Percentiles rank a stretch among this genome's conserved stretches.
Evolutionary conservation across 2,888 invertebrate genomes (phyloP).

Genomic region (Rhopalosiphum nymphaeae): DNA sequence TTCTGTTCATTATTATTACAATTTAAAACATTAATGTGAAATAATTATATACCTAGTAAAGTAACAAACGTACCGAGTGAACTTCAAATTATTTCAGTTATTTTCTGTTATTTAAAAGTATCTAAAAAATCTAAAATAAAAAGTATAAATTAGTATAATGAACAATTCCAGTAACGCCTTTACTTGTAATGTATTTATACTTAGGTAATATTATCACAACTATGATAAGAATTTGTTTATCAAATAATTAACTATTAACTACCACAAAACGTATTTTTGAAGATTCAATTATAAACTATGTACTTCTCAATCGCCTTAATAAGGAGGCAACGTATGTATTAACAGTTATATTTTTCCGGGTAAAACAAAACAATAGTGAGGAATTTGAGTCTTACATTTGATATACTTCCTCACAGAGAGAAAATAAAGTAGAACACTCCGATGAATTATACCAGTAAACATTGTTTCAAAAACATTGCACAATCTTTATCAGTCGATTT

Average conservation of each 20-base stretch:
- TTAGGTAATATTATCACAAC: background rate
- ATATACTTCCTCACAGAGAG: background rate
- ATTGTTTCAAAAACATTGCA: conserved; percentile 59
- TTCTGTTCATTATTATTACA: background rate
- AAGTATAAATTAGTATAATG: too few relatives aligned
- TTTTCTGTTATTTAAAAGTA: background rate
- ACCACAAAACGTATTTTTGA: background rate
- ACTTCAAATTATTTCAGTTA: background rate
- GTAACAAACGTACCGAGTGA: rapidly evolving
- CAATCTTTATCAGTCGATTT: conserved; percentile 57
- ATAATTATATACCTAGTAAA: background rate
- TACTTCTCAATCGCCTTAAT: background rate
- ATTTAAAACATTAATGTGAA: background rate
- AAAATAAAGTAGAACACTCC: conserved; percentile 19
- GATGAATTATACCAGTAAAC: conserved; percentile 47
- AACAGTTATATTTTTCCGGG: background rate
- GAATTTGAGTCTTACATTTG: background rate
- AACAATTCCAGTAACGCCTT: background rate
- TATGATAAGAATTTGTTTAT: background rate
- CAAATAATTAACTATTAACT: background rate
- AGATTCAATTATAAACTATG: background rate
- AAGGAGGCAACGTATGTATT: background rate
- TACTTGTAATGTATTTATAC: background rate
- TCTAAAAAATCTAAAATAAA: too few relatives aligned
- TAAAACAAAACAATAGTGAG: background rate